Percentiles rank a stretch among this genome's conserved stretches.
Conservation (phyloP, 1,140 invertebrate genomes). For the Ceratina calcarata region DNA sequence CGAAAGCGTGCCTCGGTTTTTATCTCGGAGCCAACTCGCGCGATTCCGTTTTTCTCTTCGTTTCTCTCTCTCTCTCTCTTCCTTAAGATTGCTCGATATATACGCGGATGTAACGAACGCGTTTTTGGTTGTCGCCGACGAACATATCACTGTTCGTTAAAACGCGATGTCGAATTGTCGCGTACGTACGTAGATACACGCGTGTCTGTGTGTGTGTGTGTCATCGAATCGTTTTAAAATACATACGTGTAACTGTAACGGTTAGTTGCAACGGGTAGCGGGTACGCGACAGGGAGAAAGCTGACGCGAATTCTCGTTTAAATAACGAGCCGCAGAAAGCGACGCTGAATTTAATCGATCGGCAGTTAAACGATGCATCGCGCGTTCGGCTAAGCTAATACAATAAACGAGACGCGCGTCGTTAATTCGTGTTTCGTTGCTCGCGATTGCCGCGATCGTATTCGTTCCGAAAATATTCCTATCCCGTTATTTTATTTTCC, state of each 20-base stretch:
- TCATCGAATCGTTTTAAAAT: too few species aligned
- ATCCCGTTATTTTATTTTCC: background rate
- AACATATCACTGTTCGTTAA: too few species aligned
- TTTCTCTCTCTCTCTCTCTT: background rate
- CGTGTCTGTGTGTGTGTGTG: too few species aligned
- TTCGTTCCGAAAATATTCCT: background rate
- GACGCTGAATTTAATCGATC: slow-evolving; percentile 15
- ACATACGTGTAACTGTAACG: background rate
- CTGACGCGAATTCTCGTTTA: slow-evolving; percentile 13
- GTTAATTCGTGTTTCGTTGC: slow-evolving; percentile 8
- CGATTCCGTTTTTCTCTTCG: background rate
- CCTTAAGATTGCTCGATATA: background rate
- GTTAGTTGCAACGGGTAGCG: background rate
- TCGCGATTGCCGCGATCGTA: background rate
- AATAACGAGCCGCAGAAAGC: slow-evolving; percentile 9
- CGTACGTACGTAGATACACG: too few species aligned
- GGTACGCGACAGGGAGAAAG: background rate
- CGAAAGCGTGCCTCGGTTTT: background rate
- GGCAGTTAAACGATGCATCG: slow-evolving; percentile 25
- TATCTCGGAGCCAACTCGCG: background rate
- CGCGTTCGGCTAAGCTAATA: slow-evolving; percentile 15
- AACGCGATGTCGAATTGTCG: too few species aligned
- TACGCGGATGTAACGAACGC: background rate
- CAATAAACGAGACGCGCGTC: slow-evolving; percentile 15
- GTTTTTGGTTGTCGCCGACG: background rate